Evolutionary conservation across 2,888 invertebrate species (phyloP), one percentile per base, ranked within the genome.

Genomic region (Pristionchus japonicus): DNA sequence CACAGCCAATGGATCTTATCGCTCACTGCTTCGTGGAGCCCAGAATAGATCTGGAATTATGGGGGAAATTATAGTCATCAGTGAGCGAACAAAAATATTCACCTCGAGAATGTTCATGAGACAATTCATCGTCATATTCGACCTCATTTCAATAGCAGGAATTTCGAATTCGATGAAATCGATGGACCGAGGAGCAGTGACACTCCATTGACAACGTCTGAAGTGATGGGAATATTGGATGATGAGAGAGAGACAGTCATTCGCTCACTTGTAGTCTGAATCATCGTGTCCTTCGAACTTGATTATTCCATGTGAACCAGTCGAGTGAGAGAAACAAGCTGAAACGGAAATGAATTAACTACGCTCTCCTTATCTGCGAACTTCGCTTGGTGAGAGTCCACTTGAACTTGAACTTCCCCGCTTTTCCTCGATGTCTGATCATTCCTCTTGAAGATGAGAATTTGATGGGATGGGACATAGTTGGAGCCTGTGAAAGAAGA

Each of bases 361-460:
- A n/a, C n/a, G n/a, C n/a, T n/a, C n/a, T n/a, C n/a, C n/a, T n/a
- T n/a, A n/a, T n/a, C n/a, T n/a, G n/a, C n/a, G 2, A 17, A 67
- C 67, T 13, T 67, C 67, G 31, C 37, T 80, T 27, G 34, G 40
- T 37, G 7, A 34, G 40, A 20, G 40, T 13, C n/a, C 61, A 34
- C 70, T 70, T 70, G 31, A 70, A 15, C 37, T 31, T 23, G 17
- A 27, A 34, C 17, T 70, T 31, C 20, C 15, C 92, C 15, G 84
- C 86, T 1, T 82, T 89, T 88, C 92, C 92, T 40, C 83, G 64
- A 88, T 90, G 91, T 31, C 91, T 67, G 40, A 92, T 23, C 87
- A 92, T 67, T n/a, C 90, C 91, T 43, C 86, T 70, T 0, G 89
- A 86, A 2, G 91, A 89, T 3, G 92, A 86, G 47, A 86, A 86